phyloP scores from a whole-genome alignment of 1,140 invertebrate genomes.

The Cyclargus thomasi region DNA sequence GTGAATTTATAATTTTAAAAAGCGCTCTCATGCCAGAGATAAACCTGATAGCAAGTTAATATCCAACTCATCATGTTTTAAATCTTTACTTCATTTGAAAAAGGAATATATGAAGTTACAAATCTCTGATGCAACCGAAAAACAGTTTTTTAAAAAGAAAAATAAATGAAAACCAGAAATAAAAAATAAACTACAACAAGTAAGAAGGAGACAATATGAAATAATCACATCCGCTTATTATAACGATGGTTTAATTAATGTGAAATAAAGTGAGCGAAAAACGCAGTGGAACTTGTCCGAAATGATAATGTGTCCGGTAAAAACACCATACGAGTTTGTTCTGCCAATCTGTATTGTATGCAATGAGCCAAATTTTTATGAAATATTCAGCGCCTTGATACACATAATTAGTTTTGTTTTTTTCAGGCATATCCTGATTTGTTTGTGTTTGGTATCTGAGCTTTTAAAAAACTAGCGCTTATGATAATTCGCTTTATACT shows the following conservation, averaged over 20 bases:
- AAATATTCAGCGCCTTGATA: slow-evolving; percentile 18
- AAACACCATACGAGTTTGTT: slow-evolving; percentile 10
- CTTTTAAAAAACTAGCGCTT: no score
- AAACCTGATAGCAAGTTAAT: no score
- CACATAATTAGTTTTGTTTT: slow-evolving; percentile 2
- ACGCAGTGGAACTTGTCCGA: neutral
- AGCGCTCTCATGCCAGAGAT: no score
- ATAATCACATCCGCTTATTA: neutral
- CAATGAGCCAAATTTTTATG: slow-evolving; percentile 43
- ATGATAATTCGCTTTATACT: no score
- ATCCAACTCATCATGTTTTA: no score
- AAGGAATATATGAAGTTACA: no score
- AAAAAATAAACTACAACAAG: neutral
- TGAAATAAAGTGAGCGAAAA: neutral
- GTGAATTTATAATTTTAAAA: no score
- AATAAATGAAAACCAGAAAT: no score
- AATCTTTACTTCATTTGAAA: no score
- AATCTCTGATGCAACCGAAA: no score
- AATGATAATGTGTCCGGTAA: slow-evolving; percentile 9
- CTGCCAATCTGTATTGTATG: slow-evolving; percentile 37
- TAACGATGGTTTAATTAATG: slow-evolving; percentile 3
- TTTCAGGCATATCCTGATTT: neutral
- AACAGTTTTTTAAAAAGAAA: no score
- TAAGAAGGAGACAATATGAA: neutral
- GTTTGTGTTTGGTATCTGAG: neutral